Percentiles rank a stretch among this genome's conserved stretches.
Evolutionary conservation across 2,113 vertebrate species (phyloP).

Genomic region (Misgurnus anguillicaudatus): DNA sequence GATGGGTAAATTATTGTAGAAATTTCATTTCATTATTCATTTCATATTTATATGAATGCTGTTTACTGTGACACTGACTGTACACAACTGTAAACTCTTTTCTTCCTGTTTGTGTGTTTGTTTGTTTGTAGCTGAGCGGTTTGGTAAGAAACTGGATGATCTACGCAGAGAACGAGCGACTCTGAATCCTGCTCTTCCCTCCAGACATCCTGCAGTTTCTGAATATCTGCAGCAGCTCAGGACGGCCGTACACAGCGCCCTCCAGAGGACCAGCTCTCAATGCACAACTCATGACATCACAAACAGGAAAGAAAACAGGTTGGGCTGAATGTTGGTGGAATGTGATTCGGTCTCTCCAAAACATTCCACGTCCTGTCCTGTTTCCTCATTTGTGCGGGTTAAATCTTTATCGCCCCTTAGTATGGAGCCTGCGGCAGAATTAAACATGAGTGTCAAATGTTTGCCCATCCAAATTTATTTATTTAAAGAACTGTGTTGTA

Average conservation of each 20-base stretch:
- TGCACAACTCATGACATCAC: slow-evolving; percentile 58
- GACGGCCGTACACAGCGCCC: slow-evolving; percentile 70
- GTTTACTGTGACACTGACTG: no score
- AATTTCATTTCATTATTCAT: no score
- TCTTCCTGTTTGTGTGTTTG: slow-evolving; percentile 31
- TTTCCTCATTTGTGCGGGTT: neutral
- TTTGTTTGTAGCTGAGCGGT: slow-evolving; percentile 76
- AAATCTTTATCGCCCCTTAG: neutral
- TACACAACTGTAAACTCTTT: no score
- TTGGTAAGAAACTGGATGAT: slow-evolving; percentile 81
- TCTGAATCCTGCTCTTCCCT: slow-evolving; percentile 82
- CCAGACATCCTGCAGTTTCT: slow-evolving; percentile 78
- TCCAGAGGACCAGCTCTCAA: slow-evolving; percentile 60
- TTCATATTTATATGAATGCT: no score
- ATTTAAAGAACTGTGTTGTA: neutral
- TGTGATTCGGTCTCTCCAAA: neutral
- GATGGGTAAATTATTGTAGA: no score
- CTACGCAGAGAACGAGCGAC: slow-evolving; percentile 74
- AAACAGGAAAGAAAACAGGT: slow-evolving; percentile 64
- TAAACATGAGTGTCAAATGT: no score
- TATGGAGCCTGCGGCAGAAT: no score
- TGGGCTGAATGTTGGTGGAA: slow-evolving; percentile 43
- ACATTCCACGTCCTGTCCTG: neutral
- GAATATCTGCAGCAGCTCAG: slow-evolving; percentile 76
- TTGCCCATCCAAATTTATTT: neutral